phyloP scores from a whole-genome alignment of 2,797 vertebrate species.

The Myotis vivesi region DNA sequence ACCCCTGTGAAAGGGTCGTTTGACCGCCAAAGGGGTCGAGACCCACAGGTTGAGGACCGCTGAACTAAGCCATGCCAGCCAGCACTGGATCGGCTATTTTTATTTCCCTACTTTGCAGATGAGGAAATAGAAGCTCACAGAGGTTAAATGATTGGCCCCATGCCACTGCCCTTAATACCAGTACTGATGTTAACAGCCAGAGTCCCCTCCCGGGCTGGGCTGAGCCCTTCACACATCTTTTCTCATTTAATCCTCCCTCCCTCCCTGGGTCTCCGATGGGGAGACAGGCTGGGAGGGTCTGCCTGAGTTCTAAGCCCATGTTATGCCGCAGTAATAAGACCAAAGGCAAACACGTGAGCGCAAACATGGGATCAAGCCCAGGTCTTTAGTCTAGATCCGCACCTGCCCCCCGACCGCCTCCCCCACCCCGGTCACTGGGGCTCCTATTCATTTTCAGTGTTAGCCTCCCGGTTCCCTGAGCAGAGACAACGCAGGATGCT shows the following conservation, averaged over 20 bases:
- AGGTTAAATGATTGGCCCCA: conserved; percentile 17
- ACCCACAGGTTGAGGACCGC: no score
- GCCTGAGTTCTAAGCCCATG: neutral
- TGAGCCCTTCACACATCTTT: neutral
- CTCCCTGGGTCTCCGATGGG: neutral
- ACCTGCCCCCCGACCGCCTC: rapidly evolving
- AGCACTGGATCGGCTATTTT: conserved; percentile 14
- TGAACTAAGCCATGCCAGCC: neutral
- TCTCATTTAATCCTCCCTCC: neutral
- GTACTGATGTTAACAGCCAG: neutral
- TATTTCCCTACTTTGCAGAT: conserved; percentile 18
- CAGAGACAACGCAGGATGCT: neutral
- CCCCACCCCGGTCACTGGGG: no score
- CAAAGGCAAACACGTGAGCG: neutral
- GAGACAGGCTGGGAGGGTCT: neutral
- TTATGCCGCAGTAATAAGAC: neutral
- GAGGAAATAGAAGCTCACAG: conserved; percentile 52
- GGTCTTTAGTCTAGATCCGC: neutral
- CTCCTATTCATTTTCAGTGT: neutral
- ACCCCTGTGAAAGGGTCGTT: no score
- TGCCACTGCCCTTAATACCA: neutral
- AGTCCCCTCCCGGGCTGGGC: neutral
- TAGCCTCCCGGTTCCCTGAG: neutral
- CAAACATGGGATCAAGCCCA: neutral
- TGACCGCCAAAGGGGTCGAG: no score